Evolutionary conservation across 2,113 vertebrate species (phyloP).

Genomic region (Dendropsophus ebraccatus): DNA sequence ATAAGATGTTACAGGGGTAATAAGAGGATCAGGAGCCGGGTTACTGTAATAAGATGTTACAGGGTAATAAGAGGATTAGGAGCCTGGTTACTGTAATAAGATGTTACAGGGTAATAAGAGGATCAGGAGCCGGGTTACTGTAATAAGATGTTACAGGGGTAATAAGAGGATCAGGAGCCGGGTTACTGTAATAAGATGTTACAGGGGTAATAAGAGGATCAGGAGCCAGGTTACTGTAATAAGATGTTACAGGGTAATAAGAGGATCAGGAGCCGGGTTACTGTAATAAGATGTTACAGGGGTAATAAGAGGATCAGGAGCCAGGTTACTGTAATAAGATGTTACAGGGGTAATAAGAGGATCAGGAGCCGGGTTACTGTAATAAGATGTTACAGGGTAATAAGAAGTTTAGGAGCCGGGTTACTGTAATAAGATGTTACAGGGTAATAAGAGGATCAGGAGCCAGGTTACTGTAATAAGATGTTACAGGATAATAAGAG

Average conservation of each 20-base stretch:
- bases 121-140: no score
- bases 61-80: conserved; percentile 16
- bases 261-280: conserved; percentile 2
- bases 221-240: no score
- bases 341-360: background rate
- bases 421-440: conserved; percentile 1
- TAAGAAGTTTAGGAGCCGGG: conserved; percentile 2
- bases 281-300: conserved; percentile 1
- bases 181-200: conserved; percentile 10
- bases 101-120: background rate
- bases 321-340: no score
- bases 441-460: conserved; percentile 17
- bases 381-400: conserved; percentile 2
- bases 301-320: conserved; percentile 15
- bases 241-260: background rate
- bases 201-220: conserved; percentile 5
- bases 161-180: conserved; percentile 20
- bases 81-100: no score
- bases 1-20: background rate
- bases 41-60: conserved; percentile 1
- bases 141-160: background rate
- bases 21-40: conserved; percentile 14
- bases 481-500: background rate
- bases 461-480: no score
- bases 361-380: no score